Conservation (phyloP, 2,113 vertebrate species). For the Microcebus lehilahytsara region DNA sequence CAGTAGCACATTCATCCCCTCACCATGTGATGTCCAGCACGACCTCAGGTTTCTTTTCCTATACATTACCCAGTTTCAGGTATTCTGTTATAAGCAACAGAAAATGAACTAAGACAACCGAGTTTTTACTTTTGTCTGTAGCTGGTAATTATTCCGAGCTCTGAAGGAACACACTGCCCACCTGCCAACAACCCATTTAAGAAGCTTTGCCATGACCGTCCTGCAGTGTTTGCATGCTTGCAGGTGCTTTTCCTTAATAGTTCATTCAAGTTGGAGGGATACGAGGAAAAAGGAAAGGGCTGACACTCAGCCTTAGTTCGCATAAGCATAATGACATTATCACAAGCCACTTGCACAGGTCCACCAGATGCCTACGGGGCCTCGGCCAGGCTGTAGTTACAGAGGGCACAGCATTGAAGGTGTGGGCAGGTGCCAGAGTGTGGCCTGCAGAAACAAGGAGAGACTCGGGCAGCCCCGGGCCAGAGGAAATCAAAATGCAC, state of each 20-base stretch:
- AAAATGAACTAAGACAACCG: neutral
- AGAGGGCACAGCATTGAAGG: neutral
- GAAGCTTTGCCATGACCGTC: neutral
- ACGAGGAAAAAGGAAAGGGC: neutral
- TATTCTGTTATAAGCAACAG: neutral
- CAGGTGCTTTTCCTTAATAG: neutral
- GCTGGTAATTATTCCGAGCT: neutral
- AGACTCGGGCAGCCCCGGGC: rapidly evolving
- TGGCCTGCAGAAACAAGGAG: too few species aligned
- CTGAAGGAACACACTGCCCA: neutral
- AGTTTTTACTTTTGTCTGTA: neutral
- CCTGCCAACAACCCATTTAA: neutral
- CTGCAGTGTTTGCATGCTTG: rapidly evolving
- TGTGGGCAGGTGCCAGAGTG: neutral
- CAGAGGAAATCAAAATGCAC: neutral
- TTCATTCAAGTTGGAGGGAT: neutral
- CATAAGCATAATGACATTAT: neutral
- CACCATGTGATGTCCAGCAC: neutral
- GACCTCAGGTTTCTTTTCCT: neutral
- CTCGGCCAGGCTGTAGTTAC: rapidly evolving
- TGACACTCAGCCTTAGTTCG: neutral
- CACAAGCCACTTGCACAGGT: neutral
- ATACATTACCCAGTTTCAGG: neutral
- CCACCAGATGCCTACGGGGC: rapidly evolving
- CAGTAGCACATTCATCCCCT: neutral